phyloP scores from a whole-genome alignment of 2,888 invertebrate genomes.

The Patella depressa region DNA sequence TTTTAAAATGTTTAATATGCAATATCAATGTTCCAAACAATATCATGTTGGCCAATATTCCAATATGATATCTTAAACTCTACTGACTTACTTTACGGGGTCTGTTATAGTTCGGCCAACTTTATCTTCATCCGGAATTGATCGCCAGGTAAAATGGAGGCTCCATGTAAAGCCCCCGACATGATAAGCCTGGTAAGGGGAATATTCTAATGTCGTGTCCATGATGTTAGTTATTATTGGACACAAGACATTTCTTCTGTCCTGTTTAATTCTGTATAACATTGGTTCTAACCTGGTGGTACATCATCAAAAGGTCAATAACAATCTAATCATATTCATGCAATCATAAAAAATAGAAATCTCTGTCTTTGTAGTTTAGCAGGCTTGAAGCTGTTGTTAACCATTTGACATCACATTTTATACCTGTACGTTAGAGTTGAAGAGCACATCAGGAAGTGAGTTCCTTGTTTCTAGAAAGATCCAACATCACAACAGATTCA shows the following conservation, averaged over 20 bases:
- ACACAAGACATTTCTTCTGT: constrained; percentile 84
- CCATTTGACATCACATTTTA: too few relatives aligned
- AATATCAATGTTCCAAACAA: too few relatives aligned
- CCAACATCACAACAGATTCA: too few relatives aligned
- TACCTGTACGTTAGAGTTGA: constrained; percentile 4
- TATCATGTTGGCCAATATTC: too few relatives aligned
- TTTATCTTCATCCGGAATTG: constrained; percentile 51
- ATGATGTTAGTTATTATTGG: constrained; percentile 96
- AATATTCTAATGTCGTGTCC: constrained; percentile 77
- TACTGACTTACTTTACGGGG: constrained; percentile 38
- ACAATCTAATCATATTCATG: too few relatives aligned
- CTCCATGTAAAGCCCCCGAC: constrained; percentile 72
- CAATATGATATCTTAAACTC: too few relatives aligned
- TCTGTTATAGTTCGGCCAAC: constrained; percentile 45
- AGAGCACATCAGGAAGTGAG: not conserved
- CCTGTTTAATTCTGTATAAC: constrained; percentile 85
- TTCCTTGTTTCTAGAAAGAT: not conserved
- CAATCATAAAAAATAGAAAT: too few relatives aligned
- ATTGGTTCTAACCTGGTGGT: constrained; percentile 83
- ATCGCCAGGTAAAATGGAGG: constrained; percentile 90
- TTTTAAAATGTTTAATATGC: too few relatives aligned
- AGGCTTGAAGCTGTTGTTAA: too few relatives aligned
- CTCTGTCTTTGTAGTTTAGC: too few relatives aligned
- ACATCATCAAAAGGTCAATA: not conserved
- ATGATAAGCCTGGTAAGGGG: constrained; percentile 53